Evolutionary conservation across 2,797 vertebrate species (phyloP), one percentile per base, ranked within the genome.

Genomic region (Prionace glauca): DNA sequence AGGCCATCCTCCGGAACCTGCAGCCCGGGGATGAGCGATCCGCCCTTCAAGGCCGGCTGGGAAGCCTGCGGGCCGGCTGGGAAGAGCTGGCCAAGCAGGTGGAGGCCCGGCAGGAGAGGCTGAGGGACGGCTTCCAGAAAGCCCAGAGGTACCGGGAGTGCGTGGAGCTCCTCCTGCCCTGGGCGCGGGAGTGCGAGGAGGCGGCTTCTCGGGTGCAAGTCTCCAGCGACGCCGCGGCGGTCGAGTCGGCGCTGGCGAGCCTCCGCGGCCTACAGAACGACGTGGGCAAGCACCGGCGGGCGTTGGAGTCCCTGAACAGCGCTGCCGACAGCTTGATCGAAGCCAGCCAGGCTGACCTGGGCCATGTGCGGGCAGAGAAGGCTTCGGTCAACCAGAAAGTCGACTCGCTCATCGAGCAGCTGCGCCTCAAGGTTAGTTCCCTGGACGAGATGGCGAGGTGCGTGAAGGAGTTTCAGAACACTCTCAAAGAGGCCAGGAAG

Each of bases 241-340:
- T 98, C 4, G 98, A 99, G 92, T 97, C 97, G 94, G 98, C 98
- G 45, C 96, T 99, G 65, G 97, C 97, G 95, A 98, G 98, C 96
- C 96, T 99, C 88, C 99, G 98, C 96, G 97, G 97, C 88, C 98
- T 99, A 96, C 99, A 99, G 97, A 99, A 98, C 96, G 99, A 99
- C 74, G 97, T 99, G 56, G 98, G 99, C 97, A 99, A 99, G 95
- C 98, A 98, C 96, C 97, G 98, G 7, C 98, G 98, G 3, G 97
- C 98, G 97, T 97, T 99, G 95, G 99, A 99, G 96, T 97, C 98
- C 87, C 97, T 99, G 94, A 99, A 98, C 96, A 96, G 98, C 0
- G 98, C 98, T 84, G 98, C 98, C 10, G 98, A 98, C 32, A 97
- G 97, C 96, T 98, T 99, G 95, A 97, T 99, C 14, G 98, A 97